A percentile compares a stretch with the other conserved stretches of the same genome.
Evolutionary conservation across 2,888 invertebrate genomes (phyloP).

Genomic region (Polymixis flavicincta): DNA sequence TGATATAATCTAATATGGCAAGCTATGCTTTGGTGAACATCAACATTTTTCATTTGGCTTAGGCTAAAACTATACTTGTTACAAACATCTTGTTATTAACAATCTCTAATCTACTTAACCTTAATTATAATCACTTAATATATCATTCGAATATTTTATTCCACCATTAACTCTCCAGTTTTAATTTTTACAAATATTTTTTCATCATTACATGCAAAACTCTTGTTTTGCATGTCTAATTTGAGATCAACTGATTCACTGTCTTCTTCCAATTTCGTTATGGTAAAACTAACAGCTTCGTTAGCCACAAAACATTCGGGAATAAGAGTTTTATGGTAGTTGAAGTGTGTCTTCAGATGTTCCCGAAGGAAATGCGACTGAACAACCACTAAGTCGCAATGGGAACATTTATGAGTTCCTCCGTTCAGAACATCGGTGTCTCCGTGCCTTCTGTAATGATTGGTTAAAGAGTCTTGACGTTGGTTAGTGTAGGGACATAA

Average conservation of each 20-base stretch:
- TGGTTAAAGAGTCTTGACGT: constrained; percentile 93
- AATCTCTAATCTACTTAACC: constrained; percentile 52
- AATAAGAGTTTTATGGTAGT: constrained; percentile 88
- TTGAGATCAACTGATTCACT: constrained; percentile 81
- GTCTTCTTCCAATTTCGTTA: constrained; percentile 87
- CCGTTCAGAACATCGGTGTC: constrained; percentile 90
- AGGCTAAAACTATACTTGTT: constrained; percentile 69
- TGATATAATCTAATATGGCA: constrained; percentile 88
- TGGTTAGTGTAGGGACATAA: constrained; percentile 95
- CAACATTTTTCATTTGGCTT: constrained; percentile 79
- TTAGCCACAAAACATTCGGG: constrained; percentile 92
- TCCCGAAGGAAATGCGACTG: constrained; percentile 94
- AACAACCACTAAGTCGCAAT: constrained; percentile 95
- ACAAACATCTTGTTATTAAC: constrained; percentile 64
- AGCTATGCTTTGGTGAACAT: constrained; percentile 89
- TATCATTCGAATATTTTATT: constrained; percentile 65
- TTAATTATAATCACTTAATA: constrained; percentile 47
- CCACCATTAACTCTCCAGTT: constrained; percentile 83
- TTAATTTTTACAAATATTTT: constrained; percentile 85
- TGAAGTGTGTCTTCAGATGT: constrained; percentile 95
- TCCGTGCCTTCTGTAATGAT: constrained; percentile 94
- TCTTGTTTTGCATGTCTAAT: constrained; percentile 78
- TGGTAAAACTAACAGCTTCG: constrained; percentile 90
- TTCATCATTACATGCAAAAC: constrained; percentile 76
- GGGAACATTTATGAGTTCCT: constrained; percentile 93